Evolutionary conservation across 1,140 invertebrate genomes (phyloP).

Genomic region (Carposina sasakii): DNA sequence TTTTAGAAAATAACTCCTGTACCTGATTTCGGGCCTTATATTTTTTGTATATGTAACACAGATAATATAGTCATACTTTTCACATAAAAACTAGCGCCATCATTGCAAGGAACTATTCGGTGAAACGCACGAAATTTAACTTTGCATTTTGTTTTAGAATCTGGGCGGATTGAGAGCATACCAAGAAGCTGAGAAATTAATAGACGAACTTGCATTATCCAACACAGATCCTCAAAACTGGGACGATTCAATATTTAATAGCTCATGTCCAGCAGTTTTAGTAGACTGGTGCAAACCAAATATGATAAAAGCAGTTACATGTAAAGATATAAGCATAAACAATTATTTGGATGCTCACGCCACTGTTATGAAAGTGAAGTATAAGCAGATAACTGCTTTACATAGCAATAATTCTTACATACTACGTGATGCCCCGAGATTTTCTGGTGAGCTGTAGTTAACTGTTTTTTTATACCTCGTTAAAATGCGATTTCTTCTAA

Average conservation of each 20-base stretch:
- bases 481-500: not conserved
- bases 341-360: constrained; percentile 75
- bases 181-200: constrained; percentile 65
- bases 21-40: no score
- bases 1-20: no score
- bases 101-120: no score
- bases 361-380: constrained; percentile 68
- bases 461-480: no score
- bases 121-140: no score
- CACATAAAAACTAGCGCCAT: no score
- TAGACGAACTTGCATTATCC: constrained; percentile 63
- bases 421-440: constrained; percentile 69
- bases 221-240: constrained; percentile 70
- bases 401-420: constrained; percentile 72
- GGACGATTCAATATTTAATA: constrained; percentile 71
- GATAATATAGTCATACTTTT: no score
- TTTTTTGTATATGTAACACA: no score
- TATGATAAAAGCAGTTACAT: constrained; percentile 67
- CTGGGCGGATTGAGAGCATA: constrained; percentile 68
- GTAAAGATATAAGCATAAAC: constrained; percentile 71
- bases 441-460: constrained; percentile 62
- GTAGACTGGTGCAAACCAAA: constrained; percentile 72
- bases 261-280: constrained; percentile 65
- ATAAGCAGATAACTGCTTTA: constrained; percentile 66
- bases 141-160: constrained; percentile 54